Conservation (phyloP, 2,888 invertebrate species). For the Drosophila emarginata region DNA sequence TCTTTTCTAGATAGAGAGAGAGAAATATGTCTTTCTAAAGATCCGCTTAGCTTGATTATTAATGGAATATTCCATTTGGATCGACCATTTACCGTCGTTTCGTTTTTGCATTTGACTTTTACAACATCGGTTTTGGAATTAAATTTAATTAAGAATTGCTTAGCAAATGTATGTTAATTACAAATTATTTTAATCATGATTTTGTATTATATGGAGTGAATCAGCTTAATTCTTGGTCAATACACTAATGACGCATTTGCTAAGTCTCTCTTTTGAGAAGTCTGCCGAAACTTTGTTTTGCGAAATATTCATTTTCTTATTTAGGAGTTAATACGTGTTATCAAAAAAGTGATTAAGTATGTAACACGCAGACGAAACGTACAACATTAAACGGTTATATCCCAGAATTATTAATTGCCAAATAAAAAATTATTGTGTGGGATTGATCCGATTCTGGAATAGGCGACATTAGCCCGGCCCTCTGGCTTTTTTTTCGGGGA, state of each 20-base stretch:
- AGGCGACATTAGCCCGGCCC: background rate
- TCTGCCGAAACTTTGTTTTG: background rate
- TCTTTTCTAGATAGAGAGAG: conserved; percentile 40
- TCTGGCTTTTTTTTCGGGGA: background rate
- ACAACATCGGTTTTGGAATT: conserved; percentile 13
- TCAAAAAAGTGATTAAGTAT: too few relatives aligned
- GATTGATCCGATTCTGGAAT: background rate
- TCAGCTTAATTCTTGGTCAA: conserved; percentile 1
- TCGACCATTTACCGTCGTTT: conserved; percentile 30
- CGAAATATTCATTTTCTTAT: background rate
- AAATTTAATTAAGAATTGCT: background rate
- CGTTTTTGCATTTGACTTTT: conserved; percentile 23
- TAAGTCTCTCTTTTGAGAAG: background rate
- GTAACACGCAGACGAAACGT: too few relatives aligned
- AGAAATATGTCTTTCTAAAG: conserved; percentile 1
- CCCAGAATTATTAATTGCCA: too few relatives aligned
- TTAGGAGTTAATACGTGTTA: too few relatives aligned
- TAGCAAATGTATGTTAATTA: conserved; percentile 8
- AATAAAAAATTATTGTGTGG: too few relatives aligned
- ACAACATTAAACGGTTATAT: too few relatives aligned
- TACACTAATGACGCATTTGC: conserved; percentile 8
- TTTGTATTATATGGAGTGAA: background rate
- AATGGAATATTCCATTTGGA: conserved; percentile 54
- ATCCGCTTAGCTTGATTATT: conserved; percentile 36
- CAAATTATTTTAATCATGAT: conserved; percentile 1